These are phyloP conservation scores for Corydoras sp. DNA, from an alignment of 2,113 vertebrate genomes.

Conservation along the genomic window DNA sequence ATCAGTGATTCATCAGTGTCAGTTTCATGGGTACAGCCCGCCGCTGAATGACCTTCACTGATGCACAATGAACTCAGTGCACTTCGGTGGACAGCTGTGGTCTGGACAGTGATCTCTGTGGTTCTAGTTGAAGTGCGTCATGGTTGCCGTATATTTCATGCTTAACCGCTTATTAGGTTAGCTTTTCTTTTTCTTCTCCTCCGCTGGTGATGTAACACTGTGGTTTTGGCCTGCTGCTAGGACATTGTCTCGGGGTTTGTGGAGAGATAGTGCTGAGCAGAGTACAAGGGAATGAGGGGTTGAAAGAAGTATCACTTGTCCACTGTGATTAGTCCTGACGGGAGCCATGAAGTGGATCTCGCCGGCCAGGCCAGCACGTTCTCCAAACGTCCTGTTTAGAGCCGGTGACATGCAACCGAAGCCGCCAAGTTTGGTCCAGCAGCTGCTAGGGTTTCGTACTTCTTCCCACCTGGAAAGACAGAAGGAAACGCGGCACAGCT, in stretches of 20 bases:
- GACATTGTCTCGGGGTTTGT: slow-evolving; percentile 24
- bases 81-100: slow-evolving; percentile 16
- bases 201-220: slow-evolving; percentile 22
- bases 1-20: neutral
- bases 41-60: too few relatives aligned
- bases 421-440: slow-evolving; percentile 10
- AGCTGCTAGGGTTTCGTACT: slow-evolving; percentile 25
- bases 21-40: neutral
- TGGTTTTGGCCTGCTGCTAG: slow-evolving; percentile 35
- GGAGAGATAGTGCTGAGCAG: slow-evolving; percentile 24
- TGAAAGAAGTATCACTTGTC: slow-evolving; percentile 18
- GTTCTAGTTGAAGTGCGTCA: slow-evolving; percentile 18
- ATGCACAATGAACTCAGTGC: slow-evolving; percentile 6
- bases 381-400: slow-evolving; percentile 21
- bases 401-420: slow-evolving; percentile 15
- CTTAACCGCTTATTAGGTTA: slow-evolving; percentile 31
- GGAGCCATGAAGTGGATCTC: slow-evolving; percentile 15
- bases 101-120: slow-evolving; percentile 28
- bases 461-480: neutral
- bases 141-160: slow-evolving; percentile 17
- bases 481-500: neutral
- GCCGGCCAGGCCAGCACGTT: slow-evolving; percentile 12
- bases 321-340: slow-evolving; percentile 25
- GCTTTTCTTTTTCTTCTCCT: slow-evolving; percentile 23
- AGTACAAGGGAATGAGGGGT: neutral